phyloP scores from a whole-genome alignment of 2,113 vertebrate genomes.

The Dendropsophus ebraccatus region DNA sequence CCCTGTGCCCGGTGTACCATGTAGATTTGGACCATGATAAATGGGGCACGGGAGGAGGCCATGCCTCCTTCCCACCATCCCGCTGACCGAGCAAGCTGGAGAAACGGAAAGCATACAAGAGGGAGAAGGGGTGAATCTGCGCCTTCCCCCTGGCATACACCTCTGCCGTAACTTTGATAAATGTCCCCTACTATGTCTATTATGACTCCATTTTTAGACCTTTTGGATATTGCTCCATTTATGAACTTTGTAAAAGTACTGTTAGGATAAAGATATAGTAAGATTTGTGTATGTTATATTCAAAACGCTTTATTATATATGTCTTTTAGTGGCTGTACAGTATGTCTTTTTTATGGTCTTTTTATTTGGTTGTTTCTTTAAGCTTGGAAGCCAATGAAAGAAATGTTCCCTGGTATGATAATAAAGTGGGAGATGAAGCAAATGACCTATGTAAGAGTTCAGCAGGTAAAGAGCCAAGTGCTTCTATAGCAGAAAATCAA shows the following conservation, averaged over 20 bases:
- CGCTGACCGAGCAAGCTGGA: too few species aligned
- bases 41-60: too few species aligned
- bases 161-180: too few species aligned
- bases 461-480: neutral
- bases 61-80: too few species aligned
- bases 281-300: neutral
- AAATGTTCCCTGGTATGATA: neutral
- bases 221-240: too few species aligned
- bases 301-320: neutral
- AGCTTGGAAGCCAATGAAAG: constrained; percentile 27
- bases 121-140: too few species aligned
- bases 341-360: neutral
- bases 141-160: too few species aligned
- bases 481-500: neutral
- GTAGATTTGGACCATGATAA: too few species aligned
- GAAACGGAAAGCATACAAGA: too few species aligned
- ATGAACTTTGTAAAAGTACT: neutral
- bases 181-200: too few species aligned
- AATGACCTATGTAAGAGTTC: neutral
- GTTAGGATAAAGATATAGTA: neutral
- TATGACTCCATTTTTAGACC: too few species aligned
- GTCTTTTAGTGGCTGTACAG: neutral
- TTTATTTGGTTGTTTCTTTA: constrained; percentile 22
- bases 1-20: too few species aligned
- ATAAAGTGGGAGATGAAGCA: constrained; percentile 18